phyloP scores from a whole-genome alignment of 2,797 vertebrate species.

The Rousettus madagascariensis region DNA sequence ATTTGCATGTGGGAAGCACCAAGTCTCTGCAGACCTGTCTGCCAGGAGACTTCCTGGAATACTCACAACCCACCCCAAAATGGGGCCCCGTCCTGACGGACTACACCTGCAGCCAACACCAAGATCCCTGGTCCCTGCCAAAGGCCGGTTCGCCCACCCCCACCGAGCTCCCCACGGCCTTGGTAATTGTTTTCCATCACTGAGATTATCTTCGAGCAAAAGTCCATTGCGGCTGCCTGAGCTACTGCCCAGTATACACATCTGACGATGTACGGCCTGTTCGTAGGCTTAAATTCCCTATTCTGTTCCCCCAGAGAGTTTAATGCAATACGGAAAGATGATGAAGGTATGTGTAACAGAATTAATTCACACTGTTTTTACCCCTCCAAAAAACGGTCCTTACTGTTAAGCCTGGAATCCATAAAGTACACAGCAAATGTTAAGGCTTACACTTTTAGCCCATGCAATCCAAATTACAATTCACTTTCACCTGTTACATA shows the following conservation, averaged over 20 bases:
- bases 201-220: constrained; percentile 17
- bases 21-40: neutral
- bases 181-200: neutral
- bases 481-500: constrained; percentile 21
- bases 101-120: neutral
- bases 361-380: constrained; percentile 59
- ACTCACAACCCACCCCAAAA: neutral
- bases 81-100: neutral
- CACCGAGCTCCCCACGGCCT: neutral
- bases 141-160: neutral
- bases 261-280: neutral
- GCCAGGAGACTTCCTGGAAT: neutral
- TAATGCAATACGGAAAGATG: constrained; percentile 32
- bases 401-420: constrained; percentile 45
- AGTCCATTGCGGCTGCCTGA: neutral
- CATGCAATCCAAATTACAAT: neutral
- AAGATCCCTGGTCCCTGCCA: neutral
- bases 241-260: neutral
- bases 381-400: neutral
- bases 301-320: neutral
- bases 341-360: constrained; percentile 26
- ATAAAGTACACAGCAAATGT: constrained; percentile 14
- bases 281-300: constrained; percentile 25
- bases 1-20: neutral
- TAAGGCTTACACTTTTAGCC: constrained; percentile 21